Percentiles rank a stretch among this genome's conserved stretches.
These are phyloP conservation scores for Nowickia ferox DNA, from an alignment of 2,888 invertebrate species.

Conservation along the genomic window DNA sequence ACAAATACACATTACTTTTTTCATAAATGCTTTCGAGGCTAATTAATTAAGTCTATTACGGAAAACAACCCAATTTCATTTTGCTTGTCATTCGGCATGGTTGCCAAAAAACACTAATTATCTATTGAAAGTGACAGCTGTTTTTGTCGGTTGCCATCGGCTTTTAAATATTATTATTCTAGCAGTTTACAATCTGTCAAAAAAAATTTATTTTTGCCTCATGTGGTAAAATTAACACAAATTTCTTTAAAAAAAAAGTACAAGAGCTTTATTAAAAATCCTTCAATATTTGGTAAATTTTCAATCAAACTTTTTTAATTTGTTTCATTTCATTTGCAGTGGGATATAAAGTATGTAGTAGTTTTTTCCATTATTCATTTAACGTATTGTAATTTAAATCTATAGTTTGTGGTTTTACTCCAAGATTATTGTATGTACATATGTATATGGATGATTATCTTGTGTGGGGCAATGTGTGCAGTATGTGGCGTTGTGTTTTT, in stretches of 20 bases:
- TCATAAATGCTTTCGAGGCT: too few relatives aligned
- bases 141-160: too few relatives aligned
- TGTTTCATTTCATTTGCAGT: not conserved
- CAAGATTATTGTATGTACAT: slow-evolving; percentile 49
- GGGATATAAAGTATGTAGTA: slow-evolving; percentile 5
- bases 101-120: too few relatives aligned
- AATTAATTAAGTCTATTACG: too few relatives aligned
- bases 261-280: slow-evolving; percentile 15
- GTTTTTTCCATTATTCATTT: slow-evolving; percentile 28
- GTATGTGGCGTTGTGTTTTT: slow-evolving; percentile 20
- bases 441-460: slow-evolving; percentile 18
- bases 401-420: slow-evolving; percentile 66
- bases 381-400: slow-evolving; percentile 69
- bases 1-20: too few relatives aligned
- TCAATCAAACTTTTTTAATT: slow-evolving; percentile 31
- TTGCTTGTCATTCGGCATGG: too few relatives aligned
- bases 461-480: slow-evolving; percentile 10
- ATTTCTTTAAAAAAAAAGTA: not conserved
- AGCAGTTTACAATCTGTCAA: too few relatives aligned
- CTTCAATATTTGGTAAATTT: not conserved
- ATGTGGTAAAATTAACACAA: not conserved
- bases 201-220: too few relatives aligned
- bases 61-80: too few relatives aligned
- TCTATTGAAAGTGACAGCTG: too few relatives aligned
- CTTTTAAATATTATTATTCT: not conserved